A percentile compares a stretch with the other conserved stretches of the same genome.
phyloP scores from a whole-genome alignment of 2,113 vertebrate species.

The Misgurnus anguillicaudatus region DNA sequence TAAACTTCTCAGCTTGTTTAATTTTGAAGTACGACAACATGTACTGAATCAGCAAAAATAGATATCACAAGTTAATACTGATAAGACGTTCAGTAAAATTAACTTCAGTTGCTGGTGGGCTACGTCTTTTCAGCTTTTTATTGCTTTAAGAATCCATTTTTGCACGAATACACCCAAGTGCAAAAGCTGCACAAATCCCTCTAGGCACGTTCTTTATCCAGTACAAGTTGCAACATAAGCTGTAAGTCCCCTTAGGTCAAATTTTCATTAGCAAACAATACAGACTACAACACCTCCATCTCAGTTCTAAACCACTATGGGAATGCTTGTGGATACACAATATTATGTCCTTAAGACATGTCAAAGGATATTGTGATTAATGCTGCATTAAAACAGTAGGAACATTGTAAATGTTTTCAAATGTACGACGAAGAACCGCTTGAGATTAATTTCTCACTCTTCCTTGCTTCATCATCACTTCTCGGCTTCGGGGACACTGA shows the following conservation, averaged over 20 bases:
- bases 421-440: neutral
- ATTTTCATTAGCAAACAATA: slow-evolving; percentile 19
- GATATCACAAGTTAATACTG: neutral
- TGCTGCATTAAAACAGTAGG: neutral
- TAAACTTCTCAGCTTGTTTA: neutral
- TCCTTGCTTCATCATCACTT: slow-evolving; percentile 25
- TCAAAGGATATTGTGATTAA: slow-evolving; percentile 27
- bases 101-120: neutral
- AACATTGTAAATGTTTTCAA: neutral
- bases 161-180: neutral
- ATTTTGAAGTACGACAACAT: neutral
- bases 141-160: neutral
- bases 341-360: neutral
- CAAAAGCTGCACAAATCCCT: neutral
- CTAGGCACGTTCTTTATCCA: neutral
- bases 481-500: slow-evolving; percentile 29
- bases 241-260: neutral
- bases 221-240: slow-evolving; percentile 11
- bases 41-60: slow-evolving; percentile 9
- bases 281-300: neutral
- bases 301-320: neutral
- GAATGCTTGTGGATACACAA: neutral
- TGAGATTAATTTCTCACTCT: neutral
- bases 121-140: neutral
- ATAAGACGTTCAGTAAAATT: neutral